A percentile compares a stretch with the other conserved stretches of the same genome.
These are phyloP conservation scores for Taeniopygia guttata DNA, from an alignment of 2,797 vertebrate genomes.

Conservation along the genomic window DNA sequence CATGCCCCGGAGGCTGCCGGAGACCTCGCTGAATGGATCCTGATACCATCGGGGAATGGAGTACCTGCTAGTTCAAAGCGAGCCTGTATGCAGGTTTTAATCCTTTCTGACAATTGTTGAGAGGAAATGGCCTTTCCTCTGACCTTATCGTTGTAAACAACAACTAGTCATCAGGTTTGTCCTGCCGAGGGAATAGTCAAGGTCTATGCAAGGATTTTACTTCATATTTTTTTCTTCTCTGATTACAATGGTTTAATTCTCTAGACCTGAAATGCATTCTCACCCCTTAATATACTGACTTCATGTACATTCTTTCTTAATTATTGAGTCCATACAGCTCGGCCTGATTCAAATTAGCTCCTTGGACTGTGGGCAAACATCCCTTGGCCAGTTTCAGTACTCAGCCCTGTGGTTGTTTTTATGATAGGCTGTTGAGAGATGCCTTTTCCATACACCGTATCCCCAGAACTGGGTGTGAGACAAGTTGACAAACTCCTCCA, in stretches of 20 bases:
- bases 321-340: conserved; percentile 5
- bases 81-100: conserved; percentile 67
- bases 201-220: conserved; percentile 55
- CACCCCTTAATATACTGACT: conserved; percentile 38
- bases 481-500: conserved; percentile 23
- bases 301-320: conserved; percentile 51
- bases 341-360: conserved; percentile 37
- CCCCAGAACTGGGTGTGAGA: not conserved
- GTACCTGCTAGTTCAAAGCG: conserved; percentile 69
- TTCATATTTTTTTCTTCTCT: not conserved
- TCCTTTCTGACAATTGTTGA: conserved; percentile 68
- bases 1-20: conserved; percentile 54
- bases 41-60: conserved; percentile 63
- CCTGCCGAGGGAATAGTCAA: conserved; percentile 55
- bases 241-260: conserved; percentile 55
- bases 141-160: conserved; percentile 70
- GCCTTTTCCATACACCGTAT: not conserved
- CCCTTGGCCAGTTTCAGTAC: not conserved
- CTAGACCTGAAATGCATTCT: conserved; percentile 32
- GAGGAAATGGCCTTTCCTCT: conserved; percentile 71
- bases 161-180: conserved; percentile 58
- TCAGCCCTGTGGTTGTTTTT: not conserved
- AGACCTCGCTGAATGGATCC: conserved; percentile 38
- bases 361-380: not conserved
- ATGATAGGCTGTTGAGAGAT: not conserved